Base-by-base conservation (phyloP, 2,888 invertebrate species). In the Linhomoeus sp. region DNA sequence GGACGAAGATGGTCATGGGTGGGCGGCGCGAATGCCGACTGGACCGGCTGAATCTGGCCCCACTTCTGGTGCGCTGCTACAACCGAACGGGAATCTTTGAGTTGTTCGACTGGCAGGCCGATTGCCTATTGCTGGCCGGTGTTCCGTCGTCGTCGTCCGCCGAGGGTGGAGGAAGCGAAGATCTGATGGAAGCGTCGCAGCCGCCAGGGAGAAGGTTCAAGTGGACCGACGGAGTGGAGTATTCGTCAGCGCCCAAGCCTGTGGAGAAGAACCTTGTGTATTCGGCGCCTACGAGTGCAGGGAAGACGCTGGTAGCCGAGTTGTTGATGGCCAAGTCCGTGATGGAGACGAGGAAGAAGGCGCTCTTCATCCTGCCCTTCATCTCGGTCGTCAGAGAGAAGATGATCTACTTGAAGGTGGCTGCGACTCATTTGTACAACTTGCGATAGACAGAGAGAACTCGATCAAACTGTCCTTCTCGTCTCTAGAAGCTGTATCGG, bases 321-420 rank as follows among this genome's bases (percentile, higher is more conserved):
- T 79, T 97, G 55, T 67, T 97, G 38, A 75, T 86, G 41, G 74
- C 92, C 36, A 90, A 90, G 70, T 79, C 84, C 14, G 76, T 92
- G 14, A 62, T 88, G 20, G 88, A 90, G 64, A 74, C 78, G 0
- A 7, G 36, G 3, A n/a, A 22, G 23, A 94, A 92, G 67, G 90
- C 81, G 1, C 75, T 97, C 22, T 76, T 92, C 51, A 86, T 97
- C 55, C 69, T 94, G 46, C 97, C 94, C 0, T 97, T 88, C 73
- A 82, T 97, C 2, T 90, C 94, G 1, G 85, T 94, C 46, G 88
- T 90, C 0, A 74, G 87, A 56, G 94, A 97, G 67, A 94, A 94
- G 71, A 84, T 86, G 78, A 78, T 79, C 64, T 85, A 85, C 59
- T 76, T 94, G 54, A 81, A 84, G 74, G 77, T 76, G 59, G 55